Evolutionary conservation across 2,888 invertebrate species (phyloP), one percentile per base, ranked within the genome.

Genomic region (Clunio marinus): DNA sequence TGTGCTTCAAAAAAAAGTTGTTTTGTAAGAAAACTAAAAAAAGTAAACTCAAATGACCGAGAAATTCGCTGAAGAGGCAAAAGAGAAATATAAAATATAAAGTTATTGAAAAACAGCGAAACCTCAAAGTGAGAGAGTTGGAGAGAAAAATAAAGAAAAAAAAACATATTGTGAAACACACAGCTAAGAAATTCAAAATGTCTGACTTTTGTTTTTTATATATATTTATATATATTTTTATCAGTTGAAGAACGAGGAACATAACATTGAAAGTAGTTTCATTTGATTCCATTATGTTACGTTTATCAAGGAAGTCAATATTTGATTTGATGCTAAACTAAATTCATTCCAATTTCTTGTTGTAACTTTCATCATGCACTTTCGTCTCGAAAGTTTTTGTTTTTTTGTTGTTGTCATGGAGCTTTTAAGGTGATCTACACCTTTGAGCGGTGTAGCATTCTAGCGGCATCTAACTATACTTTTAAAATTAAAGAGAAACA

Each of bases 131-230:
- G 46, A 63, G 62, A 62, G 62, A 62, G 32, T 62, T 24, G 35
- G 27, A 63, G 63, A 63, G 63, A n/a, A 28, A 46, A 63, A 24
- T 41, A 46, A 63, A 45, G 45, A 45, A 55, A 2, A 63, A 63
- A 63, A 63, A 35, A 37, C 22, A 60, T 60, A 37, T 60, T 60
- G 60, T 59, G 60, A 63, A 63, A 63, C 63, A 63, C 63, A 63
- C 63, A 63, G 27, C 63, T 46, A 63, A 63, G 63, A 63, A 63
- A 63, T 63, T 63, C 63, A 63, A 63, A 63, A 63, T 63, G 63
- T 63, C 63, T 63, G 63, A 63, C 63, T 63, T 63, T 63, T 63
- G 63, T 63, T 63, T 63, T 63, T 63, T 63, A 59, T 59, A 32
- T 59, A 32, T 59, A 32, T 32, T 32, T 10, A 32, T 7, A 32